These are phyloP conservation scores for Vollenhovia emeryi DNA, from an alignment of 1,140 invertebrate species.

Conservation along the genomic window DNA sequence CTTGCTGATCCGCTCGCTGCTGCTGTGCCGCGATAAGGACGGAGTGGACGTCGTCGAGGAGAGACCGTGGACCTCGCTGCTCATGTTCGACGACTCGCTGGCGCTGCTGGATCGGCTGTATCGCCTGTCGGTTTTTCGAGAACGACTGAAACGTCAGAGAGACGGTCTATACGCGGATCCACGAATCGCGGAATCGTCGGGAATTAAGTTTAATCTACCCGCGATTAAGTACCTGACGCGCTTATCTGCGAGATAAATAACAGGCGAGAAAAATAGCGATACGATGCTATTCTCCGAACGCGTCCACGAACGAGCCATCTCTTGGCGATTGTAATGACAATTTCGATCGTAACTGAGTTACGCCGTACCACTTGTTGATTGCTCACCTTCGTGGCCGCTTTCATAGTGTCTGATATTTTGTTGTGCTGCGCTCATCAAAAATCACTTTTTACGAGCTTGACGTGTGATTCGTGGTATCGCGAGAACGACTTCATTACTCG, in stretches of 20 bases:
- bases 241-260: slow-evolving; percentile 28
- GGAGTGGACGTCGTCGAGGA: slow-evolving; percentile 83
- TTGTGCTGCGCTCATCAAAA: slow-evolving; percentile 37
- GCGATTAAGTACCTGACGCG: not conserved
- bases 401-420: not conserved
- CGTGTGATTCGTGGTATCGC: slow-evolving; percentile 25
- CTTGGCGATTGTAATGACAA: not conserved
- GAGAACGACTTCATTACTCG: not conserved
- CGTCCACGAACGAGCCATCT: not conserved
- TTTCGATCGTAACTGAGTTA: not conserved
- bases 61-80: slow-evolving; percentile 83
- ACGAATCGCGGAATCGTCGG: too few species aligned
- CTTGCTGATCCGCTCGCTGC: slow-evolving; percentile 80
- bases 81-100: slow-evolving; percentile 83
- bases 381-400: slow-evolving; percentile 1
- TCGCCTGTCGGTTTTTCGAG: slow-evolving; percentile 78
- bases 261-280: not conserved
- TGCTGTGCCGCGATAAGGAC: slow-evolving; percentile 82
- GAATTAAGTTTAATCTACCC: slow-evolving; percentile 4
- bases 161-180: not conserved
- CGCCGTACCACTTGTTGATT: not conserved
- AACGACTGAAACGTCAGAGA: slow-evolving; percentile 75
- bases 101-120: slow-evolving; percentile 83
- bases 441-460: not conserved
- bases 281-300: not conserved